phyloP scores from a whole-genome alignment of 2,113 vertebrate species.

The Eublepharis macularius region DNA sequence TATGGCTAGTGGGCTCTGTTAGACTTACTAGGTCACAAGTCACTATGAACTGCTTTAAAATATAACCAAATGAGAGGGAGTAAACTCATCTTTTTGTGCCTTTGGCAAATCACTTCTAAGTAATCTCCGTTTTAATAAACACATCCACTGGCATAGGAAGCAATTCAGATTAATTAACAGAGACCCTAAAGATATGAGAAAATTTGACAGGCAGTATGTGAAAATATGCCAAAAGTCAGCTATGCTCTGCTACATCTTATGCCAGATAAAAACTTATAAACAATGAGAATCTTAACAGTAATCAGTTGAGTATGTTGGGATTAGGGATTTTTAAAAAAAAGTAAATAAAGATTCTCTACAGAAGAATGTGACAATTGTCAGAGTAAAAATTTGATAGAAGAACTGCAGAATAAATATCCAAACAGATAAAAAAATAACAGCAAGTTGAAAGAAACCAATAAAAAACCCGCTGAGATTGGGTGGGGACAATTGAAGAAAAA shows the following conservation, averaged over 20 bases:
- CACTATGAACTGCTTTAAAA: not conserved
- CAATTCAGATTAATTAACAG: slow-evolving; percentile 13
- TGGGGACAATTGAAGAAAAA: not conserved
- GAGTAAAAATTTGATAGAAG: not conserved
- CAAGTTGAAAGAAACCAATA: not conserved
- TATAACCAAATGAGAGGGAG: not conserved
- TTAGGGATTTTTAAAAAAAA: slow-evolving; percentile 1
- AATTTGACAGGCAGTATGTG: not conserved
- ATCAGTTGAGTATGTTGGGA: not conserved
- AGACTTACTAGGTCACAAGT: not conserved
- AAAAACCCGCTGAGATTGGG: not conserved
- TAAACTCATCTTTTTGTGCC: not conserved
- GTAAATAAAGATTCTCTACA: not conserved
- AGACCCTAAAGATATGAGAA: not conserved
- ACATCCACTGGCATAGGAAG: not conserved
- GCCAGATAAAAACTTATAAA: slow-evolving; percentile 12
- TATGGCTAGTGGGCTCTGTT: not conserved
- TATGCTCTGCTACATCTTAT: slow-evolving; percentile 9
- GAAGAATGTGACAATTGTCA: not conserved
- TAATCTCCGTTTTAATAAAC: slow-evolving; percentile 5
- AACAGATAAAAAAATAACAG: not conserved
- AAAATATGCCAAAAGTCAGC: not conserved
- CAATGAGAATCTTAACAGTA: slow-evolving; percentile 29
- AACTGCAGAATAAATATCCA: not conserved
- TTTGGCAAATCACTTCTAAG: slow-evolving; percentile 2